phyloP scores from a whole-genome alignment of 2,888 invertebrate species.

The Hypselothyrea guttata region DNA sequence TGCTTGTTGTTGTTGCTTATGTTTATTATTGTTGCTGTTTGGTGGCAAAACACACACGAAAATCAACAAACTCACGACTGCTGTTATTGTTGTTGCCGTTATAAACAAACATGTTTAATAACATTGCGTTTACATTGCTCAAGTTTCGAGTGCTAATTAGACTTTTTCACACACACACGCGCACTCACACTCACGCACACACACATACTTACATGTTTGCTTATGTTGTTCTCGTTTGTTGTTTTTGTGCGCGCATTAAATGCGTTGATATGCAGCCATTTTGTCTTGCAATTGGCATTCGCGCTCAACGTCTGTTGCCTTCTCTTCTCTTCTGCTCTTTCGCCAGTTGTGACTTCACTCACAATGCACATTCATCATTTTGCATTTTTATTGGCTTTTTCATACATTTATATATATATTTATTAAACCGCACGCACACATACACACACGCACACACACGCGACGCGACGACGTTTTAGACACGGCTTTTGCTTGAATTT shows the following conservation, averaged over 20 bases:
- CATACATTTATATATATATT: slow-evolving; percentile 25
- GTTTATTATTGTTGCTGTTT: slow-evolving; percentile 34
- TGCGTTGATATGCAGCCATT: slow-evolving; percentile 73
- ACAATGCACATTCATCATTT: slow-evolving; percentile 29
- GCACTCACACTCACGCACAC: slow-evolving; percentile 4
- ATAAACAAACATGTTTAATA: slow-evolving; percentile 35
- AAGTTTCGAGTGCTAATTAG: slow-evolving; percentile 47
- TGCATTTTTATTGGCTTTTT: slow-evolving; percentile 10
- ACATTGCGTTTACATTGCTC: slow-evolving; percentile 23
- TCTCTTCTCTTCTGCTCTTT: slow-evolving; percentile 8
- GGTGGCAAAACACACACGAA: slow-evolving; percentile 32
- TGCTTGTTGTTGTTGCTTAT: slow-evolving; percentile 30
- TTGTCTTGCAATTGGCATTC: slow-evolving; percentile 60
- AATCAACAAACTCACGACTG: slow-evolving; percentile 6
- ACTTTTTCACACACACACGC: slow-evolving; percentile 23
- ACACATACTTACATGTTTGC: slow-evolving; percentile 52
- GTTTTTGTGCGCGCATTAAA: slow-evolving; percentile 58
- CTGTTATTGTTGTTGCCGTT: slow-evolving; percentile 16
- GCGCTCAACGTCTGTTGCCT: slow-evolving; percentile 32
- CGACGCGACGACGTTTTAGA: slow-evolving; percentile 49
- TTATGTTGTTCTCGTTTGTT: slow-evolving; percentile 51
- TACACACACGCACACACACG: slow-evolving; percentile 47
- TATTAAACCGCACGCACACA: slow-evolving; percentile 28
- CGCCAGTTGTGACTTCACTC: slow-evolving; percentile 10
- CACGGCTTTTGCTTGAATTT: slow-evolving; percentile 43